A percentile compares a stretch with the other conserved stretches of the same genome.
phyloP scores from a whole-genome alignment of 1,140 invertebrate genomes.

The Nasonia giraulti region DNA sequence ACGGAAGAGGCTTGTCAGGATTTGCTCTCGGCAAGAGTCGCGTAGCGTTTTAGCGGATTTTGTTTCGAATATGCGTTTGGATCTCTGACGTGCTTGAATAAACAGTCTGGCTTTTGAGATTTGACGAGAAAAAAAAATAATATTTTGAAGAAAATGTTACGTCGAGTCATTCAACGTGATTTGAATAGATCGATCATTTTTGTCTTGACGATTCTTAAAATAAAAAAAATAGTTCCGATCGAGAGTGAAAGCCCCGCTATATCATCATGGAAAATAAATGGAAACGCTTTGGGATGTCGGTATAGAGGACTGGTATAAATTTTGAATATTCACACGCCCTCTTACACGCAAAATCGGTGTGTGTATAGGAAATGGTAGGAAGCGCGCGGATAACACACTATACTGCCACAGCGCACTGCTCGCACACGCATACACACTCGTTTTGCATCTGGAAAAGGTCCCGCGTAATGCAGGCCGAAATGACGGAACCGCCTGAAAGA shows the following conservation, averaged over 20 bases:
- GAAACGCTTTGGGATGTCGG: background rate
- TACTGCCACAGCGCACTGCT: background rate
- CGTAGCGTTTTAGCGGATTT: no score
- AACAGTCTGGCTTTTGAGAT: no score
- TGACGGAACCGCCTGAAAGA: conserved; percentile 68
- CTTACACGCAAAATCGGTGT: conserved; percentile 29
- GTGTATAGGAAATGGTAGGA: background rate
- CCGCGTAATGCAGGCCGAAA: conserved; percentile 51
- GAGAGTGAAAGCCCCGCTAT: conserved; percentile 12
- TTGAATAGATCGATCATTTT: no score
- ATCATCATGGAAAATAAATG: background rate
- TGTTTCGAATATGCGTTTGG: no score
- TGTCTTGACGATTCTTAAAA: no score
- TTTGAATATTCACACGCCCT: conserved; percentile 47
- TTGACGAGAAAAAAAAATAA: no score
- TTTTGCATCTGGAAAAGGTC: conserved; percentile 40
- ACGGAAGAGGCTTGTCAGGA: conserved; percentile 50
- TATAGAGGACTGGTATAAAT: conserved; percentile 43
- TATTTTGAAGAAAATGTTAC: no score
- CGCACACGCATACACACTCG: background rate
- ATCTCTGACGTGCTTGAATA: no score
- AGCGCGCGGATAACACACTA: background rate
- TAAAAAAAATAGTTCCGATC: background rate
- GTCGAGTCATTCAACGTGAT: no score
- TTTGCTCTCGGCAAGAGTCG: background rate